Evolutionary conservation across 1,140 invertebrate species (phyloP), one percentile per base, ranked within the genome.

Genomic region (Nasonia longicornis): DNA sequence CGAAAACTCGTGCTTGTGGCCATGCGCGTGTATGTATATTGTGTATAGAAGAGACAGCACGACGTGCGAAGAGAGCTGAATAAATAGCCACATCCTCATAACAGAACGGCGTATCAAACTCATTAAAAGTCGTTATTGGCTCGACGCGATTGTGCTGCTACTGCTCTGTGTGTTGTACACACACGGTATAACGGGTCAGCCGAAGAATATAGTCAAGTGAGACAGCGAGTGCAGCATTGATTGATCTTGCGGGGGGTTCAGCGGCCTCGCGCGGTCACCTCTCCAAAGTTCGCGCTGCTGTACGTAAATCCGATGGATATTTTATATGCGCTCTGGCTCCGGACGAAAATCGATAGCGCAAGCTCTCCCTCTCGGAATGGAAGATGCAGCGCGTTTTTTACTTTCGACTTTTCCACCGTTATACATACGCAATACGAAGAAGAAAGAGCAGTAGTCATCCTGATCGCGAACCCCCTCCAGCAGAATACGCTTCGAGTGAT

Each of bases 71-170:
- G 84, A 86, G 85, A 86, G 86, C 83, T 85, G 84, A 85, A 88
- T 87, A 87, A 89, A 89, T 88, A 88, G 87, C 83, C 86, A 88
- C 88, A 89, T 89, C 88, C 87, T 89, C 87, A 87, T 88, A 87
- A 88, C 87, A 84, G 84, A 88, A 88, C 84, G 80, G 87, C 86
- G 86, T 89, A 88, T 87, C 85, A 86, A 87, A 87, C 86, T 88
- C 86, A 87, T 89, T 87, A 88, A 84, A 84, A 81, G 86, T 86
- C 83, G 82, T 86, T 86, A 85, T 85, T 84, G 83, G 84, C 82
- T 85, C 83, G 83, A 84, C 76, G 84, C 80, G 81, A 86, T 86
- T 85, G 83, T 81, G 75, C 52, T 79, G 77, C 67, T 78, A 26
- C 35, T 20, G 64, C 29, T 67, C 7, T 67, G 29, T 38, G 31